Conservation (phyloP, 2,888 invertebrate genomes). For the Synergus umbraculus region DNA sequence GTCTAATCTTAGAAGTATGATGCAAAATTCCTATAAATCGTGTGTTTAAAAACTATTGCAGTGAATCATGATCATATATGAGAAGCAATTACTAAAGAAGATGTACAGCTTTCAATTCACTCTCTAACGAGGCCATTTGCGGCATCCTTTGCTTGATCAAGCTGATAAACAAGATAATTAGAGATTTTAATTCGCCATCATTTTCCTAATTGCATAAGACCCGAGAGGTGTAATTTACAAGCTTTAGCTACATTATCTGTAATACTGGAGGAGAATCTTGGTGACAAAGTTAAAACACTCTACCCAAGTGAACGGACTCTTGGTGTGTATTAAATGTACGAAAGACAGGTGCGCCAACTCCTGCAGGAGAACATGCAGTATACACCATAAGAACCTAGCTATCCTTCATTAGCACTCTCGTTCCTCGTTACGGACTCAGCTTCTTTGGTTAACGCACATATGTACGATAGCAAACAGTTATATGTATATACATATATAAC, state of each 20-base stretch:
- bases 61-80: conserved; percentile 25
- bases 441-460: conserved; percentile 30
- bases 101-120: conserved; percentile 37
- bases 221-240: conserved; percentile 32
- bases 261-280: conserved; percentile 14
- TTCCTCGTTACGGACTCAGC: conserved; percentile 29
- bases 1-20: not conserved
- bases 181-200: conserved; percentile 36
- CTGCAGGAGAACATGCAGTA: conserved; percentile 12
- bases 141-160: conserved; percentile 37
- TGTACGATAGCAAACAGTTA: not conserved
- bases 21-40: not conserved
- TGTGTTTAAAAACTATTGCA: not conserved
- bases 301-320: conserved; percentile 6
- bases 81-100: conserved; percentile 36
- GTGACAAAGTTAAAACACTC: conserved; percentile 24
- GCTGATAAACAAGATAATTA: conserved; percentile 36
- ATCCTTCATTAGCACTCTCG: conserved; percentile 42
- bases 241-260: conserved; percentile 21
- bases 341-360: conserved; percentile 28
- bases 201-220: conserved; percentile 32
- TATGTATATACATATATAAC: conserved; percentile 4
- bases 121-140: conserved; percentile 25
- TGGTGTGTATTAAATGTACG: conserved; percentile 6
- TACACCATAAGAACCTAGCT: conserved; percentile 36